These are phyloP conservation scores for Solenodon paradoxus DNA, from an alignment of 2,113 vertebrate genomes.

Conservation along the genomic window DNA sequence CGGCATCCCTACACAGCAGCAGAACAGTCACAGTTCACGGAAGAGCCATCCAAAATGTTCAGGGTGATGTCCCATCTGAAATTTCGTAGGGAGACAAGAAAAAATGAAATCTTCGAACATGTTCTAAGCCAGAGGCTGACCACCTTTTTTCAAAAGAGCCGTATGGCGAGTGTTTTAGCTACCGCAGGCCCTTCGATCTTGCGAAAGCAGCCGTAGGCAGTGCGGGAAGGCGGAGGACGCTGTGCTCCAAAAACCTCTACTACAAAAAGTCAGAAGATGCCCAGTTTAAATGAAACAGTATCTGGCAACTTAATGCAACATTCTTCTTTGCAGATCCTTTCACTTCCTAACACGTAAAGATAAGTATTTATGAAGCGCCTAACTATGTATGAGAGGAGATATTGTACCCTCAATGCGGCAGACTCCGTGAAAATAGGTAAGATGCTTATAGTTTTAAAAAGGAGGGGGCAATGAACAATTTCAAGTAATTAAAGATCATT, in stretches of 20 bases:
- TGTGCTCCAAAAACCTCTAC: neutral
- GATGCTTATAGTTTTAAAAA: neutral
- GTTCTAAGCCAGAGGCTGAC: neutral
- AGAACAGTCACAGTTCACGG: neutral
- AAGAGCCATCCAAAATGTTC: neutral
- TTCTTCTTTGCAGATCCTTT: neutral
- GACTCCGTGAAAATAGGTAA: accelerated
- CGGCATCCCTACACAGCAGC: neutral
- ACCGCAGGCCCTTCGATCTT: neutral
- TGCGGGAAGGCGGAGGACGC: neutral
- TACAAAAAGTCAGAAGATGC: neutral
- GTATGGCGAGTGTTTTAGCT: neutral
- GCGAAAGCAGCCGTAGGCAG: neutral
- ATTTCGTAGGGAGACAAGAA: neutral
- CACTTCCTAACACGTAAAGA: neutral
- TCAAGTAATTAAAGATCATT: neutral
- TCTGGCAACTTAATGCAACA: neutral
- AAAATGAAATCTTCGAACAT: neutral
- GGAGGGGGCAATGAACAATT: neutral
- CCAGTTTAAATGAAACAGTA: neutral
- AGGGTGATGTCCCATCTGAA: neutral
- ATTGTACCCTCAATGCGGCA: neutral
- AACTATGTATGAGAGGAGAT: too few species aligned
- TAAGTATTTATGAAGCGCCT: neutral
- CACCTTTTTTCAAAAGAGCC: neutral